A percentile compares a stretch with the other conserved stretches of the same genome.
These are phyloP conservation scores for Diorhabda sublineata DNA, from an alignment of 1,140 invertebrate species.

Conservation along the genomic window DNA sequence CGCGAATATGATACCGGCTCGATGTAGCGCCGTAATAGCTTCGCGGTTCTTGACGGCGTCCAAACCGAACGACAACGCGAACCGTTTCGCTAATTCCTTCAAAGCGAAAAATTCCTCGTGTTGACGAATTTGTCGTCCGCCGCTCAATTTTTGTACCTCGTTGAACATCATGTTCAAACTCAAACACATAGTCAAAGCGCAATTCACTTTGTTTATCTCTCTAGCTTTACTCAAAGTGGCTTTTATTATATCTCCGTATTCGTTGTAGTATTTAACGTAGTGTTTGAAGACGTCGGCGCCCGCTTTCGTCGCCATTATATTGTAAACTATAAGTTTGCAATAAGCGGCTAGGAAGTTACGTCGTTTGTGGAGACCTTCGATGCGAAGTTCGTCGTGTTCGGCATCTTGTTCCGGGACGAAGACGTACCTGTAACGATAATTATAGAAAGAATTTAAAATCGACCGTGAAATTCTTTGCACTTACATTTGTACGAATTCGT, in stretches of 20 bases:
- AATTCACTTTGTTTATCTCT: conserved; percentile 96
- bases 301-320: conserved; percentile 87
- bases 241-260: conserved; percentile 99
- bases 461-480: conserved; percentile 50
- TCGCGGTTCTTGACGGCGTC: conserved; percentile 97
- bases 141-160: conserved; percentile 53
- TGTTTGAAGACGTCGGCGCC: conserved; percentile 95
- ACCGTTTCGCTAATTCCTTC: conserved; percentile 94
- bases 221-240: conserved; percentile 91
- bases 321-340: conserved; percentile 97
- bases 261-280: conserved; percentile 97
- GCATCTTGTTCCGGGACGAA: conserved; percentile 56
- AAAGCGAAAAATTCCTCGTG: conserved; percentile 80
- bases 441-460: background rate
- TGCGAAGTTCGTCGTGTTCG: conserved; percentile 84
- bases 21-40: conserved; percentile 92
- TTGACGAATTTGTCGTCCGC: conserved; percentile 58
- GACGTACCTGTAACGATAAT: conserved; percentile 59
- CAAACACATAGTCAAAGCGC: conserved; percentile 89
- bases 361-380: conserved; percentile 93
- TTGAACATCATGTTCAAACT: conserved; percentile 83
- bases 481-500: conserved; percentile 84
- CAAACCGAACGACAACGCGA: conserved; percentile 94
- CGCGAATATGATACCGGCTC: conserved; percentile 90
- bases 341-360: conserved; percentile 94